Percentiles rank a stretch among this genome's conserved stretches.
phyloP scores from a whole-genome alignment of 2,888 invertebrate species.

The Archips xylosteana region DNA sequence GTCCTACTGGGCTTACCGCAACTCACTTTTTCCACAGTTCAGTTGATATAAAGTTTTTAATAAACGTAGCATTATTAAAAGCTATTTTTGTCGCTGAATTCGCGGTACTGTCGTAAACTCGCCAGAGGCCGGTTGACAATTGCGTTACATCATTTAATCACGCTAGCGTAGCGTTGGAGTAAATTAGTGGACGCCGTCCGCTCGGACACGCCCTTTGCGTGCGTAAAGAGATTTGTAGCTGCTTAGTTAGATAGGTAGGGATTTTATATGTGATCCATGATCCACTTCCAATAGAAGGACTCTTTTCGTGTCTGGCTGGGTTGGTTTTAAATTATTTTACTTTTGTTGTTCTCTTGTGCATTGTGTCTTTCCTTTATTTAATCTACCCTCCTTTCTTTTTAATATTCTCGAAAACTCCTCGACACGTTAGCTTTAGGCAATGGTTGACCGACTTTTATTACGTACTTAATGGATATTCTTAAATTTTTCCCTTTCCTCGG shows the following conservation, averaged over 20 bases:
- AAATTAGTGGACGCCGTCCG: constrained; percentile 48
- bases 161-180: constrained; percentile 50
- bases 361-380: constrained; percentile 23
- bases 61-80: constrained; percentile 2
- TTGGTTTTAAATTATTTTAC: constrained; percentile 1
- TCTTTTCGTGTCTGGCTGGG: neutral
- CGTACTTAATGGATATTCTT: constrained; percentile 18
- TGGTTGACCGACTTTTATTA: constrained; percentile 33
- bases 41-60: neutral
- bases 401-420: constrained; percentile 31
- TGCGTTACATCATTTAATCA: constrained; percentile 59
- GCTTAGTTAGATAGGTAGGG: constrained; percentile 10
- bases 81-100: neutral
- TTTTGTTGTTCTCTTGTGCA: neutral
- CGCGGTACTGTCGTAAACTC: constrained; percentile 10
- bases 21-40: neutral
- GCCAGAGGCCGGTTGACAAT: constrained; percentile 32
- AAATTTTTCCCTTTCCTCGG: constrained; percentile 21
- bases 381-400: constrained; percentile 26
- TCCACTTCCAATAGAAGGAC: constrained; percentile 1
- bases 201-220: constrained; percentile 64
- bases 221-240: constrained; percentile 56
- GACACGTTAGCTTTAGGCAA: constrained; percentile 12
- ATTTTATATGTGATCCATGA: constrained; percentile 18
- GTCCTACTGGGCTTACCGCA: constrained; percentile 40